Evolutionary conservation across 2,797 vertebrate species (phyloP).

Genomic region (Brachyalestes nurse): DNA sequence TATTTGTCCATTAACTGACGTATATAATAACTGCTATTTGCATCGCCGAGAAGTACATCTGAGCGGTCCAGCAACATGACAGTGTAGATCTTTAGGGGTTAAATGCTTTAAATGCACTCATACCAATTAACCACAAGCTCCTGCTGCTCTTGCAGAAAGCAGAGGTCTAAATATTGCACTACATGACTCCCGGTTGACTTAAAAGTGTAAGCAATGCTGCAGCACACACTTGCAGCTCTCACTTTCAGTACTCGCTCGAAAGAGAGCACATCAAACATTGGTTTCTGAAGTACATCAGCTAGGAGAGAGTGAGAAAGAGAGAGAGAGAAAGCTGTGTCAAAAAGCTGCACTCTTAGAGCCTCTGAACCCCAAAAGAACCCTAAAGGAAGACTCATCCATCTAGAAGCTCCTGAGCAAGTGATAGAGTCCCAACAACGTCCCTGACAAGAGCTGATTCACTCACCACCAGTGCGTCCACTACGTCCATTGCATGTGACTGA

Average conservation of each 20-base stretch:
- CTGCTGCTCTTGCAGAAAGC: not conserved
- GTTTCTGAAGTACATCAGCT: not conserved
- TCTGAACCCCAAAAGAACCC: not conserved
- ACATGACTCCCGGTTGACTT: not conserved
- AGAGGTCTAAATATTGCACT: constrained; percentile 10
- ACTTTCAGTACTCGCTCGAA: constrained; percentile 11
- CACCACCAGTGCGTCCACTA: not conserved
- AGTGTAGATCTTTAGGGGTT: not conserved
- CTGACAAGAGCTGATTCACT: not conserved
- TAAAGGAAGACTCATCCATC: not conserved
- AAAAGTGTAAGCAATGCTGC: not conserved
- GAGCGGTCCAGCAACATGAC: too few relatives aligned
- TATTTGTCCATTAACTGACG: too few relatives aligned
- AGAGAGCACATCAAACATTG: not conserved
- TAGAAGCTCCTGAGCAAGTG: not conserved
- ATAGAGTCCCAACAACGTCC: not conserved
- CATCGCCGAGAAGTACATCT: too few relatives aligned
- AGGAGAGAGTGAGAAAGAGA: not conserved
- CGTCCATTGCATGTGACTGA: not conserved
- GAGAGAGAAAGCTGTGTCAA: not conserved
- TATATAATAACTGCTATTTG: too few relatives aligned
- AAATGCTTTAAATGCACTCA: not conserved
- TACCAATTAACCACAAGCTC: constrained; percentile 10
- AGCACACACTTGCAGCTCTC: not conserved
- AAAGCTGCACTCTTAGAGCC: not conserved